Evolutionary conservation across 2,888 invertebrate species (phyloP), one percentile per base, ranked within the genome.

Genomic region (Hybos culiciformis): DNA sequence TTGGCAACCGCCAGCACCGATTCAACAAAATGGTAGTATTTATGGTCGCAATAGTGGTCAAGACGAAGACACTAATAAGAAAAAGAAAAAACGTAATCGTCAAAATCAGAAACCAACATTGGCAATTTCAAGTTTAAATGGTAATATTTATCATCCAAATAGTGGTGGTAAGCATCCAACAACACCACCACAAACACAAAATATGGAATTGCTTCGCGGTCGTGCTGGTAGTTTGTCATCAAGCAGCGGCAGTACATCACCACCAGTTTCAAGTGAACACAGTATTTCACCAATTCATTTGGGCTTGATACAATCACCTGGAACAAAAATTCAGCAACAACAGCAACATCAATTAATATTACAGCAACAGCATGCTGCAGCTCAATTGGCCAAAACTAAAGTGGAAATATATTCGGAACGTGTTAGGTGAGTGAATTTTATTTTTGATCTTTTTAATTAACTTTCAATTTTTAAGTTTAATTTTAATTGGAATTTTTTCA

Each of bases 171-270:
- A 19, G 17, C 19, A 18, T 17, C 26, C 37, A 55, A 51, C 49
- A 58, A 52, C 48, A 55, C 56, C 17, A 53, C 56, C 9, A 38
- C 60, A 41, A 50, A 37, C 44, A 48, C 8, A 56, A 53, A 43
- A 50, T 45, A 58, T 58, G 42, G 54, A 59, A 38, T 72, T 72
- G 53, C 58, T 73, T 31, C 72, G 85, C 11, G 70, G 77, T 23
- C 71, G 86, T 36, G 77, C 84, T 42, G 83, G 83, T 53, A 83
- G 84, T 52, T 62, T 85, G 19, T 84, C 84, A 11, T 82, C 82
- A 50, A 83, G 76, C 52, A 75, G 79, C 47, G 85, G 81, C 21
- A 85, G 85, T 32, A 82, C 83, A 47, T 85, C 86, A 5, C 84
- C 86, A 45, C 85, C 86, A 26, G 74, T 72, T 1, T 80, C 79